phyloP scores from a whole-genome alignment of 2,113 vertebrate species.

The Carassius gibelio region DNA sequence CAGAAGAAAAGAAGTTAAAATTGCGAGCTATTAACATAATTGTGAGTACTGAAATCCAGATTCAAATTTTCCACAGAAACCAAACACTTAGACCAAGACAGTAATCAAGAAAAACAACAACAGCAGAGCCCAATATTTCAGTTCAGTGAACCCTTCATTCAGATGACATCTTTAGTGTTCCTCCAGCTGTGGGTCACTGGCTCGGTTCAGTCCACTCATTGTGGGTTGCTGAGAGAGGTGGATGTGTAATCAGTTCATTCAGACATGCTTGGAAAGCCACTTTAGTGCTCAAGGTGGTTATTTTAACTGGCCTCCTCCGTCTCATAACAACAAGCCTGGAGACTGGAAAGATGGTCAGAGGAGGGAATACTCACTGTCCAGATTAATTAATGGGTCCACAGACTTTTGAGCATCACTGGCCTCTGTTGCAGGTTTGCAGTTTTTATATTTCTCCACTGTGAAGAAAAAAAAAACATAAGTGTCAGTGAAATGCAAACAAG shows the following conservation, averaged over 20 bases:
- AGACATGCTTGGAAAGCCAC: constrained; percentile 33
- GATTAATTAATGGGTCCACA: constrained; percentile 86
- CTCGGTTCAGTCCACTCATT: constrained; percentile 22
- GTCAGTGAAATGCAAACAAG: background rate
- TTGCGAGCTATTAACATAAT: too few species aligned
- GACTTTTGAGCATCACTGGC: constrained; percentile 78
- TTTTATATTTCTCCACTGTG: constrained; percentile 93
- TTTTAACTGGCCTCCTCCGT: constrained; percentile 34
- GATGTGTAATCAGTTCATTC: constrained; percentile 15
- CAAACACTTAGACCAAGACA: background rate
- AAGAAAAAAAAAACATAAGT: constrained; percentile 1
- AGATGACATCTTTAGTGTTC: background rate
- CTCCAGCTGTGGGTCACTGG: constrained; percentile 29
- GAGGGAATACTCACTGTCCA: constrained; percentile 83
- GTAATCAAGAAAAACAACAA: background rate
- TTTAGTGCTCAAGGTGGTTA: constrained; percentile 18
- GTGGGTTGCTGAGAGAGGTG: constrained; percentile 17
- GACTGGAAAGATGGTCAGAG: background rate
- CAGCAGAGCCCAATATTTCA: background rate
- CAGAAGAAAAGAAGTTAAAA: too few species aligned
- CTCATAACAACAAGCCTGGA: constrained; percentile 8
- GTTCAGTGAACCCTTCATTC: background rate
- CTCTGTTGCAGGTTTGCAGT: constrained; percentile 78
- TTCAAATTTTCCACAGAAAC: background rate
- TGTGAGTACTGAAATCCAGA: too few species aligned